Conservation (phyloP, 2,888 invertebrate genomes). For the Lasioglossum leucozonium region DNA sequence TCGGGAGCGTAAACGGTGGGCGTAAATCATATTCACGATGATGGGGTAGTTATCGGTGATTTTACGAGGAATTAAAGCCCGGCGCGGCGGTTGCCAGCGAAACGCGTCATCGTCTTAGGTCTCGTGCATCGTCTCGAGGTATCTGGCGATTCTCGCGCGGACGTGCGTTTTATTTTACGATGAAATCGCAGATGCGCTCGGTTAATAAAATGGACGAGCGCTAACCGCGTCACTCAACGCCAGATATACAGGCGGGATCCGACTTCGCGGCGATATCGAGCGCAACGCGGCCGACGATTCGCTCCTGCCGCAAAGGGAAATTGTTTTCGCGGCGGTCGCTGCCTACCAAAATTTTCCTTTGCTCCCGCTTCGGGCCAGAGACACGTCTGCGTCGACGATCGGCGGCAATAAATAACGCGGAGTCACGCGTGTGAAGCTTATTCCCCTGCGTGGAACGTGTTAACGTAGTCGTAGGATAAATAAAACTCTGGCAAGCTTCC, state of each 20-base stretch:
- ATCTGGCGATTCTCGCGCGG: conserved; percentile 81
- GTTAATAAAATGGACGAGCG: conserved; percentile 80
- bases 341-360: conserved; percentile 32
- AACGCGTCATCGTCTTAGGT: conserved; percentile 43
- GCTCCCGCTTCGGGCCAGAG: not conserved
- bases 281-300: conserved; percentile 40
- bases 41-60: conserved; percentile 34
- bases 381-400: not conserved
- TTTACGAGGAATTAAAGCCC: conserved; percentile 50
- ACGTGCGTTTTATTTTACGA: conserved; percentile 79
- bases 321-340: conserved; percentile 57
- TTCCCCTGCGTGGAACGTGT: not conserved
- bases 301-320: conserved; percentile 64
- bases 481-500: not conserved
- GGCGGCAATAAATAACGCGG: conserved; percentile 6
- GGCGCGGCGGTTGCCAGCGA: conserved; percentile 19
- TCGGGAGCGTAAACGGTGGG: conserved; percentile 9
- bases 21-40: conserved; percentile 37
- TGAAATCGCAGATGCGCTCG: conserved; percentile 75
- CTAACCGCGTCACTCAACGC: conserved; percentile 82
- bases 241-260: conserved; percentile 68
- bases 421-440: conserved; percentile 12
- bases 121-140: conserved; percentile 70
- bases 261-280: conserved; percentile 56
- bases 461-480: not conserved